Evolutionary conservation across 2,797 vertebrate species (phyloP).

Genomic region (Neostethus bicornis): DNA sequence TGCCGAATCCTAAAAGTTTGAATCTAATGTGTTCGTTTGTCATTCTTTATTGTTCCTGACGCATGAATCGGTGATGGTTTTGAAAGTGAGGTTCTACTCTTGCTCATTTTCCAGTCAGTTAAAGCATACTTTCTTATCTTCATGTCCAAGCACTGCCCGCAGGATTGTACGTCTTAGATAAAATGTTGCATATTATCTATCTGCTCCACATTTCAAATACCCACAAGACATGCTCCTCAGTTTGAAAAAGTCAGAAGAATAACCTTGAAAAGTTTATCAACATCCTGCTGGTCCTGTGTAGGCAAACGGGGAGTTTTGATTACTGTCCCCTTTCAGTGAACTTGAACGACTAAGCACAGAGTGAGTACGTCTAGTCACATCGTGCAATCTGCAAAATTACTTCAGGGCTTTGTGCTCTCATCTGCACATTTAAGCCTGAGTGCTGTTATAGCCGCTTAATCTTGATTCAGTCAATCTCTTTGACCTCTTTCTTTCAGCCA

Average conservation of each 20-base stretch:
- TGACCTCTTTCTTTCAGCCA: conserved; percentile 64
- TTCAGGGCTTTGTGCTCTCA: conserved; percentile 63
- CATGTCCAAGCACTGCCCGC: conserved; percentile 3
- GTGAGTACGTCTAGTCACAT: conserved; percentile 27
- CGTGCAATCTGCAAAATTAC: conserved; percentile 67
- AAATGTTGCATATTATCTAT: background rate
- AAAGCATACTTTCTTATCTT: background rate
- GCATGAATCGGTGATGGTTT: background rate
- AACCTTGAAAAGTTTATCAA: conserved; percentile 34
- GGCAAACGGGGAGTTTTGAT: conserved; percentile 27
- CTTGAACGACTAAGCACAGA: conserved; percentile 1
- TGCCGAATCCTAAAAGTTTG: too few relatives aligned
- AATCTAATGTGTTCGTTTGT: too few relatives aligned
- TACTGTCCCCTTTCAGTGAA: conserved; percentile 28
- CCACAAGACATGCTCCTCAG: conserved; percentile 4
- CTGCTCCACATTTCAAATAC: conserved; percentile 9
- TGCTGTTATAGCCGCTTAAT: conserved; percentile 55
- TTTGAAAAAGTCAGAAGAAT: conserved; percentile 27
- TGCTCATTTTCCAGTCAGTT: background rate
- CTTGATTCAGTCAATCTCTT: conserved; percentile 65
- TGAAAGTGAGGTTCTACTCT: background rate
- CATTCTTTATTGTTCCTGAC: background rate
- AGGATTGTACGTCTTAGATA: background rate
- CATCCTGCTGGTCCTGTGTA: conserved; percentile 22
- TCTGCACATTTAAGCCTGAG: conserved; percentile 60